phyloP scores from a whole-genome alignment of 2,797 vertebrate species.

The Poeciliopsis infans region DNA sequence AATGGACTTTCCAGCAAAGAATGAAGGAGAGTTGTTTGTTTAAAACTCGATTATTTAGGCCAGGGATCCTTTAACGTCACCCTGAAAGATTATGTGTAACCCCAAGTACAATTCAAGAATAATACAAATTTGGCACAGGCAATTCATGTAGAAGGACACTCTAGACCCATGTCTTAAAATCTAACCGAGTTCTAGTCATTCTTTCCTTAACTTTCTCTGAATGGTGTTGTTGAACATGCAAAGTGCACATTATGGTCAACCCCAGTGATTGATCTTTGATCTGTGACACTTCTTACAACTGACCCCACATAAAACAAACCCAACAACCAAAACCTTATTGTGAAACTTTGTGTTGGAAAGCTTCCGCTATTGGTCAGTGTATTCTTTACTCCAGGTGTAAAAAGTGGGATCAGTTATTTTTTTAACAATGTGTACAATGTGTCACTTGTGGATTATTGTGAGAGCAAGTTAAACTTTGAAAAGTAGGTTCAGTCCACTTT shows the following conservation, averaged over 20 bases:
- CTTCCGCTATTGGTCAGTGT: background rate
- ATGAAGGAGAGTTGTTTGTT: constrained; percentile 35
- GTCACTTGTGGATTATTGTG: background rate
- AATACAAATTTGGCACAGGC: background rate
- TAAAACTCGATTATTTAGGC: constrained; percentile 45
- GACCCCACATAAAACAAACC: background rate
- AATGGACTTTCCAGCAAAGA: constrained; percentile 56
- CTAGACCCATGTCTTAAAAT: background rate
- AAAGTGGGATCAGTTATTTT: background rate
- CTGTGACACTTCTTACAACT: background rate
- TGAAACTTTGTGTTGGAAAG: background rate
- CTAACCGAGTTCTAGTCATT: background rate
- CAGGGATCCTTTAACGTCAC: background rate
- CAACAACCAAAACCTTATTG: background rate
- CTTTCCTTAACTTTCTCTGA: background rate
- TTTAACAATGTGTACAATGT: constrained; percentile 4
- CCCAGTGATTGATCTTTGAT: background rate
- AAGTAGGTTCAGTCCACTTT: background rate
- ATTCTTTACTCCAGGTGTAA: background rate
- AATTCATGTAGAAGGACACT: background rate
- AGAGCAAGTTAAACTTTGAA: background rate
- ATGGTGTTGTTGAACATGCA: background rate
- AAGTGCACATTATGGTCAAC: background rate
- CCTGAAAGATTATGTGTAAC: background rate
- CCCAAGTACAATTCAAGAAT: background rate